Evolutionary conservation across 2,113 vertebrate genomes (phyloP).

Genomic region (Paralichthys olivaceus): DNA sequence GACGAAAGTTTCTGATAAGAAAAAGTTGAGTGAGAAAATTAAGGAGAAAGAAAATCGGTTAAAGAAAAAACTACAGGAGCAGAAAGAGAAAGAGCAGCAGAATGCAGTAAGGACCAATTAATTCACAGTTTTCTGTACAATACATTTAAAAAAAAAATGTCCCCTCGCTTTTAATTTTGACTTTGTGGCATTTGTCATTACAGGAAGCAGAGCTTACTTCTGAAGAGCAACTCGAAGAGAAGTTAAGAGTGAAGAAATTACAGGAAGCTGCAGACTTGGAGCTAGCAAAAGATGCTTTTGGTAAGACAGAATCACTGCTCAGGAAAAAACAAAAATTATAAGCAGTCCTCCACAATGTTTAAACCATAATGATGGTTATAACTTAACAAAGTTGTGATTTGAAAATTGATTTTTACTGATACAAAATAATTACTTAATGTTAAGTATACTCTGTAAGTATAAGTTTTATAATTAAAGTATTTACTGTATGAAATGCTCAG

Average conservation of each 20-base stretch:
- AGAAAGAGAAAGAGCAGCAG: conserved; percentile 68
- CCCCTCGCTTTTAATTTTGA: neutral
- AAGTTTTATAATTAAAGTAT: too few species aligned
- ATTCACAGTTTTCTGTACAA: neutral
- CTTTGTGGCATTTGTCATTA: neutral
- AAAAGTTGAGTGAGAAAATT: conserved; percentile 96
- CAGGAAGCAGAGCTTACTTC: conserved; percentile 81
- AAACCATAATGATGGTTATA: too few species aligned
- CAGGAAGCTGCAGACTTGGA: conserved; percentile 96
- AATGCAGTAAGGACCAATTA: conserved; percentile 79
- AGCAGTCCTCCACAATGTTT: neutral
- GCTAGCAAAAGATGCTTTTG: conserved; percentile 95
- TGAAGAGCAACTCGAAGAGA: conserved; percentile 92
- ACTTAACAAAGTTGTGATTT: too few species aligned
- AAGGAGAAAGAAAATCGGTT: conserved; percentile 94
- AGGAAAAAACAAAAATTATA: neutral
- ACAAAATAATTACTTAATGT: too few species aligned
- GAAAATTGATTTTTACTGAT: too few species aligned
- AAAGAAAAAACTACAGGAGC: conserved; percentile 90
- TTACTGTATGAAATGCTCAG: too few species aligned
- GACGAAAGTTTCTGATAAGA: conserved; percentile 93
- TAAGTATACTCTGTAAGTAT: too few species aligned
- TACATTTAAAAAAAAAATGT: neutral
- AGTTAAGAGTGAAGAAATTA: conserved; percentile 91
- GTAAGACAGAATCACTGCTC: conserved; percentile 69